Base-by-base conservation (phyloP, 1,140 invertebrate genomes). In the Drosophila carrolli region DNA sequence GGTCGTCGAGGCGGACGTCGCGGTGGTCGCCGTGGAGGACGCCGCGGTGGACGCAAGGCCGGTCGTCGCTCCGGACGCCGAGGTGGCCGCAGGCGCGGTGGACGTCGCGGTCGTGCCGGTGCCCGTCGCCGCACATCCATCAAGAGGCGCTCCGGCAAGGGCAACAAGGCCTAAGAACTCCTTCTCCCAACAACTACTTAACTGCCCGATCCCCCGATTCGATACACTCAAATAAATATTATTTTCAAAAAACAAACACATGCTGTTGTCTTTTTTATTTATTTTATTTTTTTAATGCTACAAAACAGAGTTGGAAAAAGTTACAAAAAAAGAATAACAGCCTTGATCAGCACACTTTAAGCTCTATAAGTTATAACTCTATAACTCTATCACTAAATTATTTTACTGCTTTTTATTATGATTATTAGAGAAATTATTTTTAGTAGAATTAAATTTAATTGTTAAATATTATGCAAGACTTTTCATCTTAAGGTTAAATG, bases 81-180 rank as follows among this genome's bases (percentile, higher is more conserved):
- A 11, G 61, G 61, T 47, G 55, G 61, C 14, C 40, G 47, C 55
- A 76, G 55, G 35, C 67, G 74, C 27, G 67, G 66, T 16, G 61
- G 83, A 62, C 82, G 82, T 43, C 56, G 58, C 23, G 54, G 66
- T 47, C 70, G 78, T 43, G 48, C 14, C 19, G 78, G 79, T 53
- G 56, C 10, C 9, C 66, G 78, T 43, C 79, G 70, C n/a, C 55
- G 79, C 37, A 43, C 11, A 35, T 41, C 60, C 23, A 8, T 86
- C 50, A 85, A 38, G 43, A 72, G 78, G 40, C 82, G 82, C 27
- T 23, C 8, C 23, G 70, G 74, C 61, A 67, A 63, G 40, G 63
- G 74, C 16, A 50, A 29, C 32, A 59, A 35, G 53, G 83, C 72
- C 41, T 88, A 88, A 77, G 27, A 13, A 35, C 23, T 14, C 6